Evolutionary conservation across 2,888 invertebrate genomes (phyloP), one percentile per base, ranked within the genome.

Genomic region (Tetragnatha montana): DNA sequence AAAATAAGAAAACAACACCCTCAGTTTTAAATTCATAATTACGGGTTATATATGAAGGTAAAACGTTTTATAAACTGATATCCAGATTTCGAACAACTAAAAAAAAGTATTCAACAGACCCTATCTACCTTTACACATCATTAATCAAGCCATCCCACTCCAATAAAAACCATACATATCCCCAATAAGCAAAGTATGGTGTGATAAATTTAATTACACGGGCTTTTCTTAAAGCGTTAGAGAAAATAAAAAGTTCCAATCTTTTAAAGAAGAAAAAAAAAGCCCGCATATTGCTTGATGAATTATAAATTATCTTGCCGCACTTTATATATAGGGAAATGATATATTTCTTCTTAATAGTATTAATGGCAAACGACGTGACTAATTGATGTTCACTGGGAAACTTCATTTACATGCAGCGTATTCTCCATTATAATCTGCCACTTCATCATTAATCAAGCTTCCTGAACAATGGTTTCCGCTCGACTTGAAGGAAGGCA

Each of bases 341-440:
- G 85, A 85, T 85, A 70, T 85, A 85, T 85, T 85, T 78, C 70
- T 70, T 85, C 78, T 85, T 85, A 85, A 85, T 85, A 85, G 85
- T 78, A 85, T 76, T 85, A 85, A 85, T 78, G 60, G 73, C 82
- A 82, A 82, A 82, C 74, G 82, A 82, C 74, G 85, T 85, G 78
- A 78, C 85, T 85, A 85, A 85, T 85, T 85, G 78, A 78, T 85
- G 85, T 50, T 85, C 78, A 85, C 85, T 49, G 85, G 50, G 51
- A 85, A 85, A 85, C 85, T 85, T 85, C 85, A 85, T 85, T 85
- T 85, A 85, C 85, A 85, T 71, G 81, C 81, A 21, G 85, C n/a
- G n/a, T 71, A 76, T 85, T 47, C 51, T 8, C 50, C 51, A 50
- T 74, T 51, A 74, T 82, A 82, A 82, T 82, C 82, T 82, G 60